These are phyloP conservation scores for Coecobrya sp. DNA, from an alignment of 2,888 invertebrate genomes.

Conservation along the genomic window DNA sequence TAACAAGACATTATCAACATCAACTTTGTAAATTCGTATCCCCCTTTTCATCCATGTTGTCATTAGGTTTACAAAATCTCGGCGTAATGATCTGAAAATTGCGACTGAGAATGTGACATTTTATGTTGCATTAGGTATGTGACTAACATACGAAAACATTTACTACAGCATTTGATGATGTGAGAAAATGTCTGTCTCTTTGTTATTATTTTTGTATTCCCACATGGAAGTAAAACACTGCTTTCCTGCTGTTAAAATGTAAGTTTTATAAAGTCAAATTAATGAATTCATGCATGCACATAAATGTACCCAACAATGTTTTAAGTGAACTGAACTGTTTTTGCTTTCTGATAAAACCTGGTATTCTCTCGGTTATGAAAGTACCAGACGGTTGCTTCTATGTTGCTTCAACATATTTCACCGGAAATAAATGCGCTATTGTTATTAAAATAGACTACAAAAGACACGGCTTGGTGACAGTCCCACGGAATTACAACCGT, in stretches of 20 bases:
- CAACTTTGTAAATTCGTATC: background rate
- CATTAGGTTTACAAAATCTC: background rate
- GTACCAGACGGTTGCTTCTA: background rate
- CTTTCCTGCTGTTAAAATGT: background rate
- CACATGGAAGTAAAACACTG: background rate
- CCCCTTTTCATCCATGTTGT: background rate
- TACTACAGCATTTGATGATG: background rate
- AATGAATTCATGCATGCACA: background rate
- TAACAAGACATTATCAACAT: background rate
- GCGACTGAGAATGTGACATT: background rate
- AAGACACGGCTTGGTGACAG: slow-evolving; percentile 1
- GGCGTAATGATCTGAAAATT: background rate
- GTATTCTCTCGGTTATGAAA: background rate
- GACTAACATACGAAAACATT: background rate
- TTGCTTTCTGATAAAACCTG: background rate
- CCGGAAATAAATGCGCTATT: background rate
- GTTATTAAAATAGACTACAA: background rate
- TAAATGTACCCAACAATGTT: background rate
- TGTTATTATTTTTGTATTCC: background rate
- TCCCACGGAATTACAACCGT: slow-evolving; percentile 30
- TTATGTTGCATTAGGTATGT: too few relatives aligned
- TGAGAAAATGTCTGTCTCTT: background rate
- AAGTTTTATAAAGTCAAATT: background rate
- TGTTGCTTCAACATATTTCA: background rate
- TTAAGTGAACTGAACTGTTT: background rate